Evolutionary conservation across 2,797 vertebrate species (phyloP).

Genomic region (Clarias platycephalus): DNA sequence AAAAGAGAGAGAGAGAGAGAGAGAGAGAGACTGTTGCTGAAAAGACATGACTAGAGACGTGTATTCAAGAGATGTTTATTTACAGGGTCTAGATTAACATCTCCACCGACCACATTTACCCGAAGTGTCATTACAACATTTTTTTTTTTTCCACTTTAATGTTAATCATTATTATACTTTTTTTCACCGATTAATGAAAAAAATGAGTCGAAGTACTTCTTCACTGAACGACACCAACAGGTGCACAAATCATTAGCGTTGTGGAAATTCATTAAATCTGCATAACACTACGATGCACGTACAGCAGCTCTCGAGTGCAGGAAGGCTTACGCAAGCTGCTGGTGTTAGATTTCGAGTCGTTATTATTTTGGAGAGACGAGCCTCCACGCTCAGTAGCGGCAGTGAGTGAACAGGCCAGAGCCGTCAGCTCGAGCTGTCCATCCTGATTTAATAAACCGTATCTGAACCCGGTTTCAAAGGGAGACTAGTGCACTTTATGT

Average conservation of each 20-base stretch:
- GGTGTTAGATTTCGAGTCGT: slow-evolving; percentile 19
- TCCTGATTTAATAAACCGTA: slow-evolving; percentile 36
- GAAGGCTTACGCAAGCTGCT: neutral
- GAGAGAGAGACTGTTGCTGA: neutral
- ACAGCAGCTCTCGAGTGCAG: slow-evolving; percentile 6
- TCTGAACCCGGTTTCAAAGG: slow-evolving; percentile 28
- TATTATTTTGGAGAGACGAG: neutral
- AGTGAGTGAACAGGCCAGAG: neutral
- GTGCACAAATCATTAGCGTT: slow-evolving; percentile 4
- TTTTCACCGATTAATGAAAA: neutral
- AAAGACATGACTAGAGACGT: neutral
- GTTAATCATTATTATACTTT: no score
- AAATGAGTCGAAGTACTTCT: neutral
- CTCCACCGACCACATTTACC: no score
- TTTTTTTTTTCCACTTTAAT: no score
- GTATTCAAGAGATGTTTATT: neutral
- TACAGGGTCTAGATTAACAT: neutral
- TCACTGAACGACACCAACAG: slow-evolving; percentile 20
- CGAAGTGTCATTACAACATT: neutral
- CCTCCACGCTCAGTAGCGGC: slow-evolving; percentile 20
- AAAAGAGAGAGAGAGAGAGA: no score
- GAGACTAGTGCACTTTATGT: slow-evolving; percentile 36
- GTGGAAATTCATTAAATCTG: slow-evolving; percentile 22
- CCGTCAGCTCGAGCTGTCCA: slow-evolving; percentile 9
- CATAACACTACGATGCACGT: slow-evolving; percentile 20